Evolutionary conservation across 2,888 invertebrate species (phyloP), one percentile per base, ranked within the genome.

Genomic region (Quadriops clusia): DNA sequence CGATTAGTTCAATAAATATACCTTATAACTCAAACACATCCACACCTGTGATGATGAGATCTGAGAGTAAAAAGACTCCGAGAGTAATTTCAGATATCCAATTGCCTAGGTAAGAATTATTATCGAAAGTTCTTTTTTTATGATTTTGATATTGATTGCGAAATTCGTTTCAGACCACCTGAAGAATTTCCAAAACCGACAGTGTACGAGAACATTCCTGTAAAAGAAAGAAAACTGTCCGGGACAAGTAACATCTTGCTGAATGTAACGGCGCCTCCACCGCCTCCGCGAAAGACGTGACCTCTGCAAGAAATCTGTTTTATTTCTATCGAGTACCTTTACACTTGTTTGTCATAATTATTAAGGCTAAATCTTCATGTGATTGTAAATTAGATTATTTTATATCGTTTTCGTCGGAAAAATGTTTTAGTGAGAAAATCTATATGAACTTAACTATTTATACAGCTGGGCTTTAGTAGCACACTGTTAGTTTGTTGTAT

Each of bases 161-260:
- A n/a, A n/a, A 14, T 37, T 42, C 34, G 34, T 56, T 58, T 17
- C 50, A 67, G 67, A 49, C 66, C 66, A 15, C 65, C 65, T n/a
- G 67, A 67, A 39, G 65, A 66, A 37, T 45, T 65, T 40, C 60
- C 65, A 23, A 61, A 61, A 40, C 64, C 63, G 36, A 58, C 52
- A 15, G 38, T 60, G 36, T 68, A 67, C 45, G 67, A 63, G 49
- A 68, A 68, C 61, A 62, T 68, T 56, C 65, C 66, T 35, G 47
- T 60, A 25, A 60, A 58, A 44, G 64, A 65, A 35, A 43, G 52
- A 18, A 53, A 51, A 36, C 37, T 49, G 39, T 47, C 52, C 13
- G 50, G 42, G 33, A 45, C 49, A 10, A 40, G 49, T 32, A 37
- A 42, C 29, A 43, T 47, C 25, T 38, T 45, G 24, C 46, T 49